Evolutionary conservation across 2,888 invertebrate species (phyloP).

Genomic region (Tyria jacobaeae): DNA sequence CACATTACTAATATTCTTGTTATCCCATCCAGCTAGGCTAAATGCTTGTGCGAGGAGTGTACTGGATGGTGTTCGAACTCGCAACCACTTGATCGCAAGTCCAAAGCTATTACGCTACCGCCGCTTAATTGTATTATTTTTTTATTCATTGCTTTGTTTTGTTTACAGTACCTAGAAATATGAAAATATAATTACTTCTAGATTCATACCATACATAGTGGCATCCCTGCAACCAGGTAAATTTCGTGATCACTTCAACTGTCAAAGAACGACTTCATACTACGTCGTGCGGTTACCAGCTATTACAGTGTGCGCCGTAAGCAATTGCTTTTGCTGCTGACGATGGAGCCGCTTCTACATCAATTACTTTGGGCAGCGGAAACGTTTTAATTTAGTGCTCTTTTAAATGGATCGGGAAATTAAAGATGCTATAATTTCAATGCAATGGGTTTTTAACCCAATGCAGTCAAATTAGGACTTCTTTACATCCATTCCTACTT

Average conservation of each 20-base stretch:
- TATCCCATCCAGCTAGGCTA: too few species aligned
- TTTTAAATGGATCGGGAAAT: constrained; percentile 28
- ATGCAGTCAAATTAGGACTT: background rate
- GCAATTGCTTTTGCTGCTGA: constrained; percentile 66
- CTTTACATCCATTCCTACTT: too few species aligned
- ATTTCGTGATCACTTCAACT: constrained; percentile 70
- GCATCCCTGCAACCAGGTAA: constrained; percentile 52
- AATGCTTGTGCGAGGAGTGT: too few species aligned
- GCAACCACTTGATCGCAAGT: too few species aligned
- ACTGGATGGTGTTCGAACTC: too few species aligned
- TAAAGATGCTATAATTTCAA: constrained; percentile 27
- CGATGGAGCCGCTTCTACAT: constrained; percentile 57
- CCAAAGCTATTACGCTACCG: too few species aligned
- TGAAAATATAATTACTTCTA: background rate
- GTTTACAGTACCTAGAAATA: background rate
- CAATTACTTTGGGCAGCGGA: constrained; percentile 64
- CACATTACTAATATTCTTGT: too few species aligned
- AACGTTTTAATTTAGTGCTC: constrained; percentile 41
- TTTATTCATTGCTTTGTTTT: too few species aligned
- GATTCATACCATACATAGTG: background rate
- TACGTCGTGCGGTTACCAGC: constrained; percentile 67
- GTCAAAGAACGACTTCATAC: constrained; percentile 77
- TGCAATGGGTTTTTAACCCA: constrained; percentile 16
- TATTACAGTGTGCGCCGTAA: constrained; percentile 65
- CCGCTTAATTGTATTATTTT: too few species aligned